Evolutionary conservation across 2,797 vertebrate species (phyloP).

Genomic region (Hemibagrus guttatus): DNA sequence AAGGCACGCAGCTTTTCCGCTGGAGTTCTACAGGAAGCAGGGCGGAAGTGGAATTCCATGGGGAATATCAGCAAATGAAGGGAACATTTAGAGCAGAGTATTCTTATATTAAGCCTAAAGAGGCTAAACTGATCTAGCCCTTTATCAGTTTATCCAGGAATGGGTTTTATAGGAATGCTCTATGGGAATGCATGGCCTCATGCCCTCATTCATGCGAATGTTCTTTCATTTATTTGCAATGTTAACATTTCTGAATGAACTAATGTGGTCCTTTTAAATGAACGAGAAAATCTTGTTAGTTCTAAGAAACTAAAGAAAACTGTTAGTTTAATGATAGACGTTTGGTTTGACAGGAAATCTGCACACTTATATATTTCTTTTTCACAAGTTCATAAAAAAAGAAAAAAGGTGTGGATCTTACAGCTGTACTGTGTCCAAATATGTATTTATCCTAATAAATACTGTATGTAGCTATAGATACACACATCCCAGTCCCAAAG

Average conservation of each 20-base stretch:
- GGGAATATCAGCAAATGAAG: conserved; percentile 75
- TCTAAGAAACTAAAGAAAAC: not conserved
- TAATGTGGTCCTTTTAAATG: not conserved
- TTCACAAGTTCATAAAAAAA: not conserved
- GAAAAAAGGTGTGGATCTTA: not conserved
- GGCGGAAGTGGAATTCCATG: conserved; percentile 91
- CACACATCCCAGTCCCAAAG: not conserved
- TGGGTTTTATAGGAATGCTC: not conserved
- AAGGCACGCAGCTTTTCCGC: conserved; percentile 80
- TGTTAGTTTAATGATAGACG: not conserved
- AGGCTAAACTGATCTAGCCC: conserved; percentile 29
- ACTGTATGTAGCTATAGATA: not conserved
- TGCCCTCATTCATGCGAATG: not conserved
- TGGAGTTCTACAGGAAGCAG: conserved; percentile 90
- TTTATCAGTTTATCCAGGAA: not conserved
- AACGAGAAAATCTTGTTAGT: not conserved
- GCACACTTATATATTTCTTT: not conserved
- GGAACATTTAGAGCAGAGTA: conserved; percentile 84
- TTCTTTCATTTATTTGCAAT: not conserved
- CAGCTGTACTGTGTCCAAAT: conserved; percentile 15
- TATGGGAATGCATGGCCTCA: not conserved
- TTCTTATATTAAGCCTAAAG: conserved; percentile 68
- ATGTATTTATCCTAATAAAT: conserved; percentile 46
- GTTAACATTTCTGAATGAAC: not conserved
- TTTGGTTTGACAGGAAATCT: not conserved